Evolutionary conservation across 2,797 vertebrate species (phyloP), one percentile per base, ranked within the genome.

Genomic region (Tinamus major): DNA sequence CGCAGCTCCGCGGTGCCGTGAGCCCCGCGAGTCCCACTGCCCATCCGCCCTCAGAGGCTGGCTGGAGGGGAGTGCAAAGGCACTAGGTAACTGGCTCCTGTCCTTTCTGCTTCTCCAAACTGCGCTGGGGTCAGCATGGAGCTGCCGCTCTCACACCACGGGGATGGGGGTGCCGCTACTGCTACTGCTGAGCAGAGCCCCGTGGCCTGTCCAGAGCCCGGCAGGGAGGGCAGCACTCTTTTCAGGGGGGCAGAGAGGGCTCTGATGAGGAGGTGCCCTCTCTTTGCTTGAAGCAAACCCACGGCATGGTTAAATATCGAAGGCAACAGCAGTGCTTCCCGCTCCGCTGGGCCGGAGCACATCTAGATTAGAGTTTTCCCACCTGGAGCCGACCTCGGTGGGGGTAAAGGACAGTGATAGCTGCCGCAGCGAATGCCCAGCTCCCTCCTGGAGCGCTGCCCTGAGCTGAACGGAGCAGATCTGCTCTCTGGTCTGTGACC

Each of bases 191-290:
- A 21, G 55, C 2, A 41, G 63, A 23, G 35, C n/a, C 4, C 2
- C 13, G 24, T 3, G 8, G 49, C 5, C 61, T 11, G 24, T 31
- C 16, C 51, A 17, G 15, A 10, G 6, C 46, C 72, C 2, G 0
- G 17, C 19, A 42, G 24, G 27, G 48, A 61, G 85, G 41, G 42
- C 31, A 46, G 23, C 19, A 6, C 29, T 33, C 7, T 35, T 13
- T 17, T 14, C 65, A 48, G 65, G n/a, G 48, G n/a, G 15, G 44
- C 21, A 16, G n/a, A 11, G 15, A 23, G n/a, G 14, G 14, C n/a
- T 46, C 46, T 26, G 44, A 33, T 48, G 65, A 48, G 35, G 27
- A 33, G 31, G 18, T 8, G 13, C n/a, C n/a, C n/a, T 33, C 44
- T 33, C 44, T 19, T 6, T 29, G 8, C 6, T 18, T 24, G 46